phyloP scores from a whole-genome alignment of 1,140 invertebrate species.

The Bradynema listronoti region DNA sequence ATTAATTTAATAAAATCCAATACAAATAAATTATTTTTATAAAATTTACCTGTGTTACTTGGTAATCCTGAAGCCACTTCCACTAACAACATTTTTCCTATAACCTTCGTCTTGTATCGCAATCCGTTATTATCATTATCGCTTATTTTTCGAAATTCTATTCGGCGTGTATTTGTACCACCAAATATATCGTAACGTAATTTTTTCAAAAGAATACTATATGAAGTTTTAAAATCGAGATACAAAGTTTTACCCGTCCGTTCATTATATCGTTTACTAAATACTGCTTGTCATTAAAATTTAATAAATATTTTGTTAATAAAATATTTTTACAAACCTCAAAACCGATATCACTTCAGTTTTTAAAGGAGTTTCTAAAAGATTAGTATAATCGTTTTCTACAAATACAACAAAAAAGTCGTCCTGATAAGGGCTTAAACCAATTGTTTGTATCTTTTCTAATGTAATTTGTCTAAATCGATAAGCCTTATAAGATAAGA shows the following conservation, averaged over 20 bases:
- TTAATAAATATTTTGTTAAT: too few species aligned
- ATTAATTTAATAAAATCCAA: too few species aligned
- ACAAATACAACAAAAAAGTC: conserved; percentile 68
- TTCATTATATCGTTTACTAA: conserved; percentile 52
- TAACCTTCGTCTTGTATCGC: too few species aligned
- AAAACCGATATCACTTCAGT: conserved; percentile 67
- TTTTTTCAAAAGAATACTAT: conserved; percentile 45
- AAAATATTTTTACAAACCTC: too few species aligned
- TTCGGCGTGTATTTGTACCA: too few species aligned
- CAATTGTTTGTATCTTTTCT: conserved; percentile 64
- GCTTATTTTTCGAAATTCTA: too few species aligned
- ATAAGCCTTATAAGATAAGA: too few species aligned
- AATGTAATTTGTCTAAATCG: conserved; percentile 60
- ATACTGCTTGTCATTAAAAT: too few species aligned
- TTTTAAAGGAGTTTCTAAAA: conserved; percentile 68
- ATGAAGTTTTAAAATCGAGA: conserved; percentile 40
- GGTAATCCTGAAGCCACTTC: conserved; percentile 66
- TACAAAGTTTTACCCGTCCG: conserved; percentile 27
- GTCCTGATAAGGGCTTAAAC: conserved; percentile 66
- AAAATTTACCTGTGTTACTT: conserved; percentile 65
- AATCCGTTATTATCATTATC: too few species aligned
- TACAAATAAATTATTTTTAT: too few species aligned
- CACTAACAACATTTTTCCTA: conserved; percentile 65
- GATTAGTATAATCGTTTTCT: conserved; percentile 67
- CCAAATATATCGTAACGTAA: conserved; percentile 20